Evolutionary conservation across 2,113 vertebrate genomes (phyloP).

Genomic region (Paracanthobrama guichenoti): DNA sequence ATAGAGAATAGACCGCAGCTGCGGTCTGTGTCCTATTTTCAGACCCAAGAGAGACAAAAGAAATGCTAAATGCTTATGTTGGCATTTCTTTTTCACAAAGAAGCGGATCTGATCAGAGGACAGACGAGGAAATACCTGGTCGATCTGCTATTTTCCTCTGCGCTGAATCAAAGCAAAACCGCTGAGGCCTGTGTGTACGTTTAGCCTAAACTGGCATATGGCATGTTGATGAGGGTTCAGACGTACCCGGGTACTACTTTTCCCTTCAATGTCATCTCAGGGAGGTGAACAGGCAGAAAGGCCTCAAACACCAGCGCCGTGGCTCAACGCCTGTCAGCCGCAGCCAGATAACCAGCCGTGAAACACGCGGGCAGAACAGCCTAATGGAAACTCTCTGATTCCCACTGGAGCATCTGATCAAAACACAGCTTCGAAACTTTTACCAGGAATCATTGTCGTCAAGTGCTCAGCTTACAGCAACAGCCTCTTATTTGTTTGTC

Average conservation of each 20-base stretch:
- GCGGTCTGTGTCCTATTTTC: conserved; percentile 82
- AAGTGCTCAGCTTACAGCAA: neutral
- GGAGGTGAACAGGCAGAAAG: conserved; percentile 30
- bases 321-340: conserved; percentile 7
- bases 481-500: conserved; percentile 46
- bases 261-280: conserved; percentile 28
- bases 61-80: conserved; percentile 85
- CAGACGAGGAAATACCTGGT: neutral
- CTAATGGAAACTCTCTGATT: conserved; percentile 35
- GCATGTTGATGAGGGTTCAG: conserved; percentile 58
- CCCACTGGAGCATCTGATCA: conserved; percentile 35
- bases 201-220: conserved; percentile 44
- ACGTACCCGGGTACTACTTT: conserved; percentile 37
- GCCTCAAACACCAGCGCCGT: neutral
- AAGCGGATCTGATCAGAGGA: conserved; percentile 19
- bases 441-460: conserved; percentile 18
- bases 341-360: conserved; percentile 35
- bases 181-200: neutral
- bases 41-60: conserved; percentile 81
- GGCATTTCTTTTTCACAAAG: conserved; percentile 79
- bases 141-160: conserved; percentile 6
- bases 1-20: conserved; percentile 80
- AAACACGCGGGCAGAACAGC: neutral
- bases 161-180: conserved; percentile 12
- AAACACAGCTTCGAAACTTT: conserved; percentile 32